These are phyloP conservation scores for Drosophila nr. perissopoda DNA, from an alignment of 2,888 invertebrate species.

Conservation along the genomic window DNA sequence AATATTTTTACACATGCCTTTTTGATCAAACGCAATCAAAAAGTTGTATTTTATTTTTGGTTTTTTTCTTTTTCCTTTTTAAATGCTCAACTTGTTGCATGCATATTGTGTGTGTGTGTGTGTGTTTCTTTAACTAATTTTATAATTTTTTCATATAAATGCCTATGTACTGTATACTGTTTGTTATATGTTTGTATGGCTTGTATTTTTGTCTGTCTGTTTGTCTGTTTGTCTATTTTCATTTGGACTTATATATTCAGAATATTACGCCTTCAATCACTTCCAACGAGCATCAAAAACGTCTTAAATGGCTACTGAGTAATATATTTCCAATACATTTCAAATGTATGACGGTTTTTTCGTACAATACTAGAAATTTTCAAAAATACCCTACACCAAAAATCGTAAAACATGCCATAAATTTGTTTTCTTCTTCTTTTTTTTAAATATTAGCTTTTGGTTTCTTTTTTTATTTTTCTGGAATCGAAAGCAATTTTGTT, in stretches of 20 bases:
- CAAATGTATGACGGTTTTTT: conserved; percentile 55
- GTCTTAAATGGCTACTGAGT: conserved; percentile 39
- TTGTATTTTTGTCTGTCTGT: conserved; percentile 29
- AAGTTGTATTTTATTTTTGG: conserved; percentile 47
- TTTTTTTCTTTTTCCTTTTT: conserved; percentile 58
- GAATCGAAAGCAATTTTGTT: conserved; percentile 20
- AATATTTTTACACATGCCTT: conserved; percentile 55
- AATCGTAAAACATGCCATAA: conserved; percentile 35
- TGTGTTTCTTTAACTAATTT: conserved; percentile 45
- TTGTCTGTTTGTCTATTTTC: conserved; percentile 17
- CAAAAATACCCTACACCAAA: conserved; percentile 49
- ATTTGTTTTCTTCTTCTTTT: not conserved
- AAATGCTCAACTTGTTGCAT: conserved; percentile 74
- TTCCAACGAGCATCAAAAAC: conserved; percentile 44
- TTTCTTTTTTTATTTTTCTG: conserved; percentile 5
- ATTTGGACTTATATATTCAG: conserved; percentile 49
- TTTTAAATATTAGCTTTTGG: conserved; percentile 10
- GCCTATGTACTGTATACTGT: conserved; percentile 55
- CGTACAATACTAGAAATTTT: conserved; percentile 43
- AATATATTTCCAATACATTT: conserved; percentile 62
- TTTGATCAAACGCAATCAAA: conserved; percentile 80
- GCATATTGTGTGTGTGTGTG: conserved; percentile 48
- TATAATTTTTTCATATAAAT: conserved; percentile 55
- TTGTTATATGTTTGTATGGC: conserved; percentile 38
- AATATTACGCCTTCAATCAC: conserved; percentile 40